Evolutionary conservation across 2,888 invertebrate species (phyloP).

Genomic region (Drosophila yooni): DNA sequence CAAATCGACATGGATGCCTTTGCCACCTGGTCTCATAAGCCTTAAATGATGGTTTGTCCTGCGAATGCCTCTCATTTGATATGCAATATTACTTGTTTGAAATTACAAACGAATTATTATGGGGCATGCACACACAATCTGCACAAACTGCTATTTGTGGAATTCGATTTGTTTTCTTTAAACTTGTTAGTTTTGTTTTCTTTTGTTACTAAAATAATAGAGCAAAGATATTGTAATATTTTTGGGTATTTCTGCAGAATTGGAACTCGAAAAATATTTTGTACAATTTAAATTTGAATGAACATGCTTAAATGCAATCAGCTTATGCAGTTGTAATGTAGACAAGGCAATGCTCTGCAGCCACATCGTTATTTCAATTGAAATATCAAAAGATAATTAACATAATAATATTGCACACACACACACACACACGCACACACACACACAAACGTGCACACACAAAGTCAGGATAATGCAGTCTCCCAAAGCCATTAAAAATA

Average conservation of each 20-base stretch:
- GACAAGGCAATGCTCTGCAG: conserved; percentile 2
- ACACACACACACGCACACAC: conserved; percentile 6
- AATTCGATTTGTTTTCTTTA: background rate
- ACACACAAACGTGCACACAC: background rate
- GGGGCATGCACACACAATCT: background rate
- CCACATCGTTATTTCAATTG: conserved; percentile 55
- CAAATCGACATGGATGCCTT: conserved; percentile 8
- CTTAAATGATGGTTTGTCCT: conserved; percentile 7
- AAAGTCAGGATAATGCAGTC: background rate
- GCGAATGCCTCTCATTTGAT: background rate
- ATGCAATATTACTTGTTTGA: too few relatives aligned
- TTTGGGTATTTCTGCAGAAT: background rate
- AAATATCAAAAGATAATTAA: conserved; percentile 75
- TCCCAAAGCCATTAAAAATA: conserved; percentile 44
- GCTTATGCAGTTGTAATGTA: conserved; percentile 4
- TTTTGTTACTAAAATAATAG: background rate
- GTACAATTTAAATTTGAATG: conserved; percentile 1
- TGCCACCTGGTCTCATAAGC: conserved; percentile 32
- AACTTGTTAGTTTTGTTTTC: background rate
- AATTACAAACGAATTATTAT: background rate
- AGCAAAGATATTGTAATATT: background rate
- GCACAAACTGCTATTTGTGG: background rate
- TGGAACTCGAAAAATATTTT: background rate
- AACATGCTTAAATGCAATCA: conserved; percentile 14
- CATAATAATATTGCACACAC: conserved; percentile 63